Base-by-base conservation (phyloP, 2,113 vertebrate genomes). In the Etheostoma spectabile region DNA sequence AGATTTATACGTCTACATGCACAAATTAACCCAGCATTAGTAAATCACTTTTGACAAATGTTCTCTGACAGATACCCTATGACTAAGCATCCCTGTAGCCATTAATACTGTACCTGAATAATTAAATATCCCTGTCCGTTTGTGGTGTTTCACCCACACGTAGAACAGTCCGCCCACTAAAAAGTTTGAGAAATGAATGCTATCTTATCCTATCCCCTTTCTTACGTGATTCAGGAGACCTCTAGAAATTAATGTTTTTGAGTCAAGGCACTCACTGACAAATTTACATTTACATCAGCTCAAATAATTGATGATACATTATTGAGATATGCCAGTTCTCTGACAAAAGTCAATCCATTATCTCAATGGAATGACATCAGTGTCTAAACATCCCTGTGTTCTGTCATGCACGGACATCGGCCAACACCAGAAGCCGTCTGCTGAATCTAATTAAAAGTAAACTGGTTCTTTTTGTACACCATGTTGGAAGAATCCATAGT, bases 331-430 rank as follows among this genome's bases (percentile, higher is more conserved):
- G 68, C 69, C 76, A 61, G 60, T 13, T 76, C 68, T 51, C 38
- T 62, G 46, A 82, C 56, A 77, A 86, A 85, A 85, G 84, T 78
- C 62, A 8, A 64, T 79, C 48, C 67, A 49, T 30, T 48, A n/a
- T 52, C 30, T 86, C 64, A 81, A 27, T 56, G 68, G 48, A 35
- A 52, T 82, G 83, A 89, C 68, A 59, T 89, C 85, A 80, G 83
- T 68, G 60, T 55, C 61, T 56, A 77, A 86, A 85, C 71, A 83
- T 21, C n/a, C 51, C 83, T 86, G 84, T 46, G 38, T 69, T 88
- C 56, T 60, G 71, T 85, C 82, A 63, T 1, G 8, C 33, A 38
- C 63, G 57, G 66, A 83, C 15, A 18, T 65, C 45, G 0, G 77
- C 77, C 65, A 53, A 75, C 77, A 66, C 55, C 61, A 15, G 52